Conservation (phyloP, 2,797 vertebrate genomes). For the Gymnothorax javanicus region DNA sequence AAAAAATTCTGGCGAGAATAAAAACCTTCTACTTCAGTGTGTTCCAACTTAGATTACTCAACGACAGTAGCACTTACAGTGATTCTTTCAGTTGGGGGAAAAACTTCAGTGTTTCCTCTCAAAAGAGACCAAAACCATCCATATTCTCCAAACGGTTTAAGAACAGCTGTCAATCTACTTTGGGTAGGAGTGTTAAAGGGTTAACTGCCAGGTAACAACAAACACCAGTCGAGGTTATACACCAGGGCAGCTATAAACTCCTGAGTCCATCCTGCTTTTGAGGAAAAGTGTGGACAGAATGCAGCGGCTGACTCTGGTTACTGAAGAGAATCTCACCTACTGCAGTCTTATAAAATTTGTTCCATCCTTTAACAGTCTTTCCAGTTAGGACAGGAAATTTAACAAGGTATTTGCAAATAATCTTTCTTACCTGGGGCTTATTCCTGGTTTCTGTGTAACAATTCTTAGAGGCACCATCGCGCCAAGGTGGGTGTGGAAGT, state of each 20-base stretch:
- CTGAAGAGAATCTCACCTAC: not conserved
- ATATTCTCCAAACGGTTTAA: too few species aligned
- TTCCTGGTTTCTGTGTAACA: not conserved
- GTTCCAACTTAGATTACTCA: too few species aligned
- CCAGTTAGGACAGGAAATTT: not conserved
- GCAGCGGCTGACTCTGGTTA: not conserved
- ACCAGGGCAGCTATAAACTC: not conserved
- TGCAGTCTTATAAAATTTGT: not conserved
- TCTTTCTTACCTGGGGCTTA: not conserved
- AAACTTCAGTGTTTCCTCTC: too few species aligned
- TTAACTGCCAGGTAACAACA: too few species aligned
- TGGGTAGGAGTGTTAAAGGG: too few species aligned
- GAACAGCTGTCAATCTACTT: too few species aligned
- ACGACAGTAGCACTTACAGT: too few species aligned
- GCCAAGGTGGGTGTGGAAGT: not conserved
- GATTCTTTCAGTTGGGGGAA: too few species aligned
- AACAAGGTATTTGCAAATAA: not conserved
- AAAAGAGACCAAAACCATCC: too few species aligned
- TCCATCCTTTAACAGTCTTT: not conserved
- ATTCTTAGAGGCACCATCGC: not conserved
- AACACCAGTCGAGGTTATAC: too few species aligned
- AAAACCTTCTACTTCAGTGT: too few species aligned
- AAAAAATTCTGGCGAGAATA: too few species aligned
- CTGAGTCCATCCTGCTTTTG: not conserved
- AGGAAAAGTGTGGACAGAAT: not conserved